Evolutionary conservation across 2,888 invertebrate species (phyloP).

Genomic region (Mycogona germanica): DNA sequence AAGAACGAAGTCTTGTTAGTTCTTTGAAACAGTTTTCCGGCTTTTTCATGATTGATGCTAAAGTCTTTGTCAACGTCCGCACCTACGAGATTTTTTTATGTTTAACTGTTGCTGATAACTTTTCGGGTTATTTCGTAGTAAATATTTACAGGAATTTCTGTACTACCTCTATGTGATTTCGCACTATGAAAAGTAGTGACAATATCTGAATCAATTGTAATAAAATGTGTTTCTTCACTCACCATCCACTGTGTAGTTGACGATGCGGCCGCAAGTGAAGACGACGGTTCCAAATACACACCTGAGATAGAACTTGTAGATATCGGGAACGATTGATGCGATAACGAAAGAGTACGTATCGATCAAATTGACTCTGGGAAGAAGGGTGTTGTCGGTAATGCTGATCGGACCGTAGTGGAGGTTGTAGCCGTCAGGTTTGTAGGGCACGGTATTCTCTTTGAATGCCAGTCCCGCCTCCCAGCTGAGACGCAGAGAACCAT

Average conservation of each 20-base stretch:
- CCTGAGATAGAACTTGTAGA: background rate
- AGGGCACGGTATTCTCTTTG: background rate
- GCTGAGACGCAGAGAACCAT: background rate
- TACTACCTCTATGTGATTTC: too few species aligned
- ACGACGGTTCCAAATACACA: constrained; percentile 5
- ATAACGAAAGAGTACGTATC: background rate
- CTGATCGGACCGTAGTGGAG: constrained; percentile 4
- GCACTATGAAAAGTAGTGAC: too few species aligned
- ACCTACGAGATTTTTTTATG: too few species aligned
- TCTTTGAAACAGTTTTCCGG: too few species aligned
- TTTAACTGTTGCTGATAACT: too few species aligned
- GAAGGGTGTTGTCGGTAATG: background rate
- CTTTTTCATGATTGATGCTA: too few species aligned
- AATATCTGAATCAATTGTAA: too few species aligned
- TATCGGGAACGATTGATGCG: background rate
- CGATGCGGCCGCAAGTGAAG: background rate
- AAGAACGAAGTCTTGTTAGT: too few species aligned
- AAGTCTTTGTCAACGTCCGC: too few species aligned
- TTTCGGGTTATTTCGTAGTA: too few species aligned
- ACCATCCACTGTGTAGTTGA: constrained; percentile 1
- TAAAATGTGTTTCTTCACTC: too few species aligned
- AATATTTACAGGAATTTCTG: too few species aligned
- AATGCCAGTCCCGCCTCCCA: background rate
- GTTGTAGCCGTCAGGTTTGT: constrained; percentile 4
- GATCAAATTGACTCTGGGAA: constrained; percentile 4